These are phyloP conservation scores for Prionailurus viverrinus DNA, from an alignment of 2,113 vertebrate genomes.

Conservation along the genomic window DNA sequence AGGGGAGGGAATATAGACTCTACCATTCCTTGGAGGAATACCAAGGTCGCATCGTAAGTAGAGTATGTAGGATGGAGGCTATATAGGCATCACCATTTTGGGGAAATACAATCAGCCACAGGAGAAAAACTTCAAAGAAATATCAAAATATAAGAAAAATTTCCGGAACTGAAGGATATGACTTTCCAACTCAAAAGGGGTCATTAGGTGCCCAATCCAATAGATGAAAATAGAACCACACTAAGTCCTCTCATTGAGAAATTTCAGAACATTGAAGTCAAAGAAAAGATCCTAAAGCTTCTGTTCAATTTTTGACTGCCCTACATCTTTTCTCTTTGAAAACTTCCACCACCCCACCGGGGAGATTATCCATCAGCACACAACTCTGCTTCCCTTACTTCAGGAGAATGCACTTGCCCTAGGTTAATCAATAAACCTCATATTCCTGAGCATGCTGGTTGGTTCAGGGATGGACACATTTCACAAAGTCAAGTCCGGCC, in stretches of 20 bases:
- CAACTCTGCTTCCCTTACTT: neutral
- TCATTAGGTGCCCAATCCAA: neutral
- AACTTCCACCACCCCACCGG: neutral
- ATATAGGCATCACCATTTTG: neutral
- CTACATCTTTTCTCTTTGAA: conserved; percentile 22
- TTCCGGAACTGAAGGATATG: conserved; percentile 28
- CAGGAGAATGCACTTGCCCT: neutral
- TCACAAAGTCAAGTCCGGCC: neutral
- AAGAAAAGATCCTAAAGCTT: conserved; percentile 35
- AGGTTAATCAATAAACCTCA: neutral
- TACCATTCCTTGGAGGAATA: neutral
- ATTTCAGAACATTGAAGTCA: conserved; percentile 48
- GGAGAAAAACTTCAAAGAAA: conserved; percentile 38
- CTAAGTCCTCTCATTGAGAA: conserved; percentile 14
- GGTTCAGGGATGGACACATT: neutral
- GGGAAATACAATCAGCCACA: conserved; percentile 17
- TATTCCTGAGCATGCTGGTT: neutral
- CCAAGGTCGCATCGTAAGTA: neutral
- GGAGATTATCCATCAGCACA: conserved; percentile 32
- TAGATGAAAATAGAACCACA: conserved; percentile 34
- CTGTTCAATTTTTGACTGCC: neutral
- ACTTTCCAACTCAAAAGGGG: neutral
- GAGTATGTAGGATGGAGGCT: neutral
- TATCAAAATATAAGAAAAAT: neutral
- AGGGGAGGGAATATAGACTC: neutral